Base-by-base conservation (phyloP, 2,113 vertebrate species). In the Jaculus jaculus region DNA sequence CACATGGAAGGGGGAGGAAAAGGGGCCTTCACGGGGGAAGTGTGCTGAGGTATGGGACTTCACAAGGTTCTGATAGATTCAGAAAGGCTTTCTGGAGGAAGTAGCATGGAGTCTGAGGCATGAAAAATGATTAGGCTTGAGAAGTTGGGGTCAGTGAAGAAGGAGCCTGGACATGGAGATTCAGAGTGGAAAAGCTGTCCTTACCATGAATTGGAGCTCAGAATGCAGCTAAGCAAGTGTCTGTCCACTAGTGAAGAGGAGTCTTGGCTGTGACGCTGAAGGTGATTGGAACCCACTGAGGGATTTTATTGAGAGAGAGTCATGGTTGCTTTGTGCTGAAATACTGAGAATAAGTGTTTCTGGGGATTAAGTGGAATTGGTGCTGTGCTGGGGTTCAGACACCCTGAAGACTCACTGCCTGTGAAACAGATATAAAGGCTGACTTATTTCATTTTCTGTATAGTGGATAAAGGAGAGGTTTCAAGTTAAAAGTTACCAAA, bases 1-100 rank as follows among this genome's bases (percentile, higher is more conserved):
- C 28, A 17, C 21, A 37, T 11, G 58, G 9, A 58, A 0, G n/a
- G 0, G n/a, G 0, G 0, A 32, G 21, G 54, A 7, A 18, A 65
- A 34, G 13, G 39, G 26, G 9, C 26, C 87, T 92, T 47, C 16
- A 20, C 66, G n/a, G 39, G 66, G 7, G 39, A 71, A 71, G 63
- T 37, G 8, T 18, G 78, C 1, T n/a, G 17, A 69, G 16, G 18
- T 30, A 16, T 37, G 72, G 34, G 24, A 73, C 54, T 91, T 77
- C 21, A 42, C 5, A 21, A 87, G 58, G 7, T 63, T 42, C 75
- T 13, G 18, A 84, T 17, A 60, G 24, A 16, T 63, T 34, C 30
- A n/a, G n/a, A 54, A 60, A 77, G 39, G 20, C 21, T 78, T 87
- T 58, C 28, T 77, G 39, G 39, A 87, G 28, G 81, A 77, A 58